Base-by-base conservation (phyloP, 2,888 invertebrate species). In the Oscheius myriophilus region DNA sequence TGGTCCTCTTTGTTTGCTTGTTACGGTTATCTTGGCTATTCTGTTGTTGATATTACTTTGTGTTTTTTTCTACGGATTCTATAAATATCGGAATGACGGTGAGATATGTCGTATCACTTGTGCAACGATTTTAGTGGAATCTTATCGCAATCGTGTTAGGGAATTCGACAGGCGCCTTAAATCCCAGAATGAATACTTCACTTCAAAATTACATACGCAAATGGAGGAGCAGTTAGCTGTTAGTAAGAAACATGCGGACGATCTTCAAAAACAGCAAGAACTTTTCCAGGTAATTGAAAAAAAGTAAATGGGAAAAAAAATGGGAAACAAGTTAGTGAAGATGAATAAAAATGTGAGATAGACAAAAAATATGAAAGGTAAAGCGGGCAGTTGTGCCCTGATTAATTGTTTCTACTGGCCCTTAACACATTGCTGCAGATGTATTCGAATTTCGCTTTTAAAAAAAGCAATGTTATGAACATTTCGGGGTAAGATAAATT, bases 121-220 rank as follows among this genome's bases (percentile, higher is more conserved):
- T 23, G 7, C 3, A 45, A 52, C 2, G 25, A 11, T 51, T 21
- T 2, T 51, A 80, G 80, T 69, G 52, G 67, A 72, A 1, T 69
- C 73, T 1, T 64, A 78, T 3, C 68, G 70, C 7, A 57, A 72
- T 42, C 49, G 52, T 18, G 45, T 76, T 0, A 11, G 51, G 4
- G 77, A 79, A 42, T 42, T 55, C 18, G 80, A 80, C 46, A 46
- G 62, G 18, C 51, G 53, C 16, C 63, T 80, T 3, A 65, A 76
- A 42, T 71, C 67, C 26, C 80, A 80, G 52, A 80, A 80, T 65
- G 80, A 80, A 41, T 80, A 80, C 33, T 79, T 80, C 68, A 80
- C 80, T 14, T 66, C 76, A n/a, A 73, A 78, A 63, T 46, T 78
- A 9, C 78, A 78, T 57, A 16, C 71, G 7, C 77, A 79, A 59